Conservation (phyloP, 2,113 vertebrate species). For the Callospermophilus lateralis region DNA sequence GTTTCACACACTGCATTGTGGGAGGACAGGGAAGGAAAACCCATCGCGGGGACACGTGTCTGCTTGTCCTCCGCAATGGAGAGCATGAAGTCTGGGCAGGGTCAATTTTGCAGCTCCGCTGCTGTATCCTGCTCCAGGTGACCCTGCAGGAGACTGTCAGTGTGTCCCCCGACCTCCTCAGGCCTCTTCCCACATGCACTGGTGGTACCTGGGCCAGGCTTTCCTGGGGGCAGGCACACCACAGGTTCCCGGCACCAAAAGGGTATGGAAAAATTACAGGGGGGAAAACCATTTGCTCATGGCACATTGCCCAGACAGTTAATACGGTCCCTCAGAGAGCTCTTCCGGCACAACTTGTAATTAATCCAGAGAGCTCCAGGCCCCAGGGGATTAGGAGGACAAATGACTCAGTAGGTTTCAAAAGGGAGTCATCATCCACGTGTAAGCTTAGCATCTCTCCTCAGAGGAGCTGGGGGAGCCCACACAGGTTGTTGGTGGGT, state of each 20-base stretch:
- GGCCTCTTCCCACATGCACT: not conserved
- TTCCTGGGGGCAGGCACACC: not conserved
- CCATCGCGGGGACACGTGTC: not conserved
- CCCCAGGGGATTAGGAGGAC: not conserved
- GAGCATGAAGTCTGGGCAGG: not conserved
- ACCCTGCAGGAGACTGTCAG: not conserved
- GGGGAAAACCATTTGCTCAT: slow-evolving; percentile 65
- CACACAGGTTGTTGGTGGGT: not conserved
- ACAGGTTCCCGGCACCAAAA: slow-evolving; percentile 33
- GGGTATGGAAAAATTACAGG: slow-evolving; percentile 54
- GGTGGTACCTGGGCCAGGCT: not conserved
- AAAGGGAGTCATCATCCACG: not conserved
- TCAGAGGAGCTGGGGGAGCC: not conserved
- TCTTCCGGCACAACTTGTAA: slow-evolving; percentile 65
- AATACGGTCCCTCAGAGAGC: slow-evolving; percentile 34
- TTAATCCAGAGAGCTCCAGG: slow-evolving; percentile 50
- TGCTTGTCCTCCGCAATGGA: not conserved
- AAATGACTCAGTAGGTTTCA: not conserved
- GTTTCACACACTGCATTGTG: not conserved
- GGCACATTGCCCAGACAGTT: slow-evolving; percentile 63
- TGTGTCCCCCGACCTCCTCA: no score
- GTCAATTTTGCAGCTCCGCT: not conserved
- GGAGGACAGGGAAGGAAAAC: not conserved
- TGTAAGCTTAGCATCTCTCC: not conserved
- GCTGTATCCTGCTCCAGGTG: not conserved